Conservation (phyloP, 2,797 vertebrate species). For the Microctenopoma lineatum region DNA sequence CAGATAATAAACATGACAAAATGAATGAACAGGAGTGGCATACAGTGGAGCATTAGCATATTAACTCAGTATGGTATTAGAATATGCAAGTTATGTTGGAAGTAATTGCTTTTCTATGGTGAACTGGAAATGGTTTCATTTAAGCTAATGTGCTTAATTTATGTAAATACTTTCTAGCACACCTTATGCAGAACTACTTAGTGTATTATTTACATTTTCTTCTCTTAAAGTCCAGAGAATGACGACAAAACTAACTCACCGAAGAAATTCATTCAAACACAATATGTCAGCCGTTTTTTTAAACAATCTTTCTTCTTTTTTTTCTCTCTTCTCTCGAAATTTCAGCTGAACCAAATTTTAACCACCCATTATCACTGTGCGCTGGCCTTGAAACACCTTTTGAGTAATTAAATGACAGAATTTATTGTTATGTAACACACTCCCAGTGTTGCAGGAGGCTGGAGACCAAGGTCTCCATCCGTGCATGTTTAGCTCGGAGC, state of each 20-base stretch:
- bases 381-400: conserved; percentile 32
- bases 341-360: background rate
- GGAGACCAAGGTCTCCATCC: conserved; percentile 28
- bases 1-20: conserved; percentile 76
- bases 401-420: conserved; percentile 45
- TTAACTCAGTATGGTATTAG: background rate
- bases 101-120: background rate
- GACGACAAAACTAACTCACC: background rate
- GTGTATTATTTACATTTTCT: background rate
- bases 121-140: no score
- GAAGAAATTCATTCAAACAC: background rate
- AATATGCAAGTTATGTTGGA: background rate
- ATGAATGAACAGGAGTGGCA: conserved; percentile 3
- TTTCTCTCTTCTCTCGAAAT: no score
- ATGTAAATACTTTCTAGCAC: no score
- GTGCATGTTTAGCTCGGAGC: conserved; percentile 18
- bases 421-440: conserved; percentile 40
- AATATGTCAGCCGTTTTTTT: no score
- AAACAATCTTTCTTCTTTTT: no score
- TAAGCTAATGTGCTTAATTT: background rate
- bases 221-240: background rate
- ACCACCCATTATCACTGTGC: background rate
- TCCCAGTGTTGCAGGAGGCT: conserved; percentile 14
- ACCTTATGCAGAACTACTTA: no score
- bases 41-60: background rate